These are phyloP conservation scores for Hirtodrosophila cameraria DNA, from an alignment of 2,888 invertebrate genomes.

Conservation along the genomic window DNA sequence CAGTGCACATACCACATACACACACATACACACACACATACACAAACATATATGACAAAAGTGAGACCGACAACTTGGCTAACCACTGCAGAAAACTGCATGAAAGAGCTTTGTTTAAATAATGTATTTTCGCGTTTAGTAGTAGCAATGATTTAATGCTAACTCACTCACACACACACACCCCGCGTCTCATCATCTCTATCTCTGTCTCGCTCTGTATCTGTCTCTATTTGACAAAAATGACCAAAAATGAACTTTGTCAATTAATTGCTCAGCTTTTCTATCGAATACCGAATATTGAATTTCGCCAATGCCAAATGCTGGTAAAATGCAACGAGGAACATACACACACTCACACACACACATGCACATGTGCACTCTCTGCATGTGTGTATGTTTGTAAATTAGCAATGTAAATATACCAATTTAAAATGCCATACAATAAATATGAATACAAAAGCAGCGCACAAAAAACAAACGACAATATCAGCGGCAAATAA, in stretches of 20 bases:
- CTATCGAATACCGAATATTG: slow-evolving; percentile 51
- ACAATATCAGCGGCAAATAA: slow-evolving; percentile 78
- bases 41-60: slow-evolving; percentile 16
- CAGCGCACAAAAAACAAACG: slow-evolving; percentile 72
- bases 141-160: slow-evolving; percentile 40
- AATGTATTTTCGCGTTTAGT: slow-evolving; percentile 62
- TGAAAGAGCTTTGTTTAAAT: slow-evolving; percentile 63
- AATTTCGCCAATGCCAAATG: slow-evolving; percentile 40
- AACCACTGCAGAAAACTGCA: slow-evolving; percentile 58
- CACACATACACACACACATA: slow-evolving; percentile 14
- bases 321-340: slow-evolving; percentile 23
- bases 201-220: not conserved
- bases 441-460: slow-evolving; percentile 78
- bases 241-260: slow-evolving; percentile 74
- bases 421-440: slow-evolving; percentile 77
- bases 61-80: slow-evolving; percentile 58
- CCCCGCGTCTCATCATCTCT: not conserved
- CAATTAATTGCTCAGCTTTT: slow-evolving; percentile 74
- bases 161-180: slow-evolving; percentile 5
- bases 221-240: slow-evolving; percentile 17
- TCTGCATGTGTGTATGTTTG: slow-evolving; percentile 44
- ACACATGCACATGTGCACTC: slow-evolving; percentile 3
- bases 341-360: too few species aligned
- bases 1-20: slow-evolving; percentile 74
- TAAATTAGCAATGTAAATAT: slow-evolving; percentile 78